These are phyloP conservation scores for Drosophila phalerata DNA, from an alignment of 2,888 invertebrate species.

Conservation along the genomic window DNA sequence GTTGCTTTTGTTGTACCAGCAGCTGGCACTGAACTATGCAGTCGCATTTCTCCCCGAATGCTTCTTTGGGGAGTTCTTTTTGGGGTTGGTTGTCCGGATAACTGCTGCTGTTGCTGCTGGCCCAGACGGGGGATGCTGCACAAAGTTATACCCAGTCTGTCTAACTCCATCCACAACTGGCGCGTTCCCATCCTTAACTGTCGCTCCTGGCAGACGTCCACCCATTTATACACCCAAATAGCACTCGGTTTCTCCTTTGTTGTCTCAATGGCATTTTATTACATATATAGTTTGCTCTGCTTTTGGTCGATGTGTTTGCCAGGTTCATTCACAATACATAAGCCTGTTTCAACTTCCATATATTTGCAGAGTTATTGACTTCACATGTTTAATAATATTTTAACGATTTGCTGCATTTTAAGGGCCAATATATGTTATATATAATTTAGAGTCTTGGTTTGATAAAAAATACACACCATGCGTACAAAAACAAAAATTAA, in stretches of 20 bases:
- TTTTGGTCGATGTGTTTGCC: slow-evolving; percentile 51
- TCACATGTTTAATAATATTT: slow-evolving; percentile 31
- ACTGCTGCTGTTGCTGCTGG: slow-evolving; percentile 28
- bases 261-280: slow-evolving; percentile 67
- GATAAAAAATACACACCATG: too few species aligned
- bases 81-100: slow-evolving; percentile 31
- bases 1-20: slow-evolving; percentile 24
- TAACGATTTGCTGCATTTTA: neutral
- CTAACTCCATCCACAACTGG: slow-evolving; percentile 60
- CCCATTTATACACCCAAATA: neutral
- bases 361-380: slow-evolving; percentile 9
- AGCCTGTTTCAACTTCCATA: slow-evolving; percentile 24
- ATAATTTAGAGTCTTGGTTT: neutral
- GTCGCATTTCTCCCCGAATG: slow-evolving; percentile 37
- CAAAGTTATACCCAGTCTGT: slow-evolving; percentile 61
- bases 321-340: slow-evolving; percentile 71
- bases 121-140: slow-evolving; percentile 60
- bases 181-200: slow-evolving; percentile 29
- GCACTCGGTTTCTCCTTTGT: slow-evolving; percentile 59
- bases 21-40: slow-evolving; percentile 47
- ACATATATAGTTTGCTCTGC: slow-evolving; percentile 46
- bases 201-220: slow-evolving; percentile 6
- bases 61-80: slow-evolving; percentile 32
- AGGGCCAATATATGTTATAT: neutral
- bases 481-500: too few species aligned